Evolutionary conservation across 2,113 vertebrate species (phyloP), one percentile per base, ranked within the genome.

Genomic region (Melierax canorus): DNA sequence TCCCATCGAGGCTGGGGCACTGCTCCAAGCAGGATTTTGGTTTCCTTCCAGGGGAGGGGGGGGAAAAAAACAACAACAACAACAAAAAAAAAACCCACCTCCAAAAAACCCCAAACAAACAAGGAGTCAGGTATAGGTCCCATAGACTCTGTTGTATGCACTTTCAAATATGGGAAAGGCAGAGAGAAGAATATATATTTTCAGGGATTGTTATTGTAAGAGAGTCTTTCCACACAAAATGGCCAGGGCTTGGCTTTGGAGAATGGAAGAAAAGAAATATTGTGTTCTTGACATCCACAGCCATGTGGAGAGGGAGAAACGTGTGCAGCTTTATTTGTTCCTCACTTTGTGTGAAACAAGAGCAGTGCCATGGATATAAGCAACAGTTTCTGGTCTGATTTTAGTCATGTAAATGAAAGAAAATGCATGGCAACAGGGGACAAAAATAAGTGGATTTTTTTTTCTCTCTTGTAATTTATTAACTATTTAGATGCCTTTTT

Each of bases 121-220:
- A 53, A 55, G 29, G 11, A 11, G 12, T 34, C 43, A 19, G 3
- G 4, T 38, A 1, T 22, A 23, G 23, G 10, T 55, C 38, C 29
- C 7, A 0, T 10, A 7, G 34, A 12, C 7, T 62, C 30, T 24
- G 6, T 4, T 48, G 22, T 43, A 38, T 6, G 2, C 3, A 2
- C 11, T 38, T 45, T 56, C 15, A 12, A n/a, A 29, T 8, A 27
- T 10, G 14, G 64, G 55, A n/a, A 78, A 58, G 38, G 38, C 20
- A 69, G 62, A 59, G 43, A 55, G 34, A 39, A 39, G 9, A 60
- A 59, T 17, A 4, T 8, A 1, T 14, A 4, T 77, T 38, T 62
- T 58, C 53, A 36, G 27, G 19, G 34, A 8, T 9, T 9, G 1
- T 41, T 66, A 2, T 24, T 59, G 3, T 27, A 63, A 67, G 26